Evolutionary conservation across 2,888 invertebrate species (phyloP), one percentile per base, ranked within the genome.

Genomic region (Brachyopa scutellaris): DNA sequence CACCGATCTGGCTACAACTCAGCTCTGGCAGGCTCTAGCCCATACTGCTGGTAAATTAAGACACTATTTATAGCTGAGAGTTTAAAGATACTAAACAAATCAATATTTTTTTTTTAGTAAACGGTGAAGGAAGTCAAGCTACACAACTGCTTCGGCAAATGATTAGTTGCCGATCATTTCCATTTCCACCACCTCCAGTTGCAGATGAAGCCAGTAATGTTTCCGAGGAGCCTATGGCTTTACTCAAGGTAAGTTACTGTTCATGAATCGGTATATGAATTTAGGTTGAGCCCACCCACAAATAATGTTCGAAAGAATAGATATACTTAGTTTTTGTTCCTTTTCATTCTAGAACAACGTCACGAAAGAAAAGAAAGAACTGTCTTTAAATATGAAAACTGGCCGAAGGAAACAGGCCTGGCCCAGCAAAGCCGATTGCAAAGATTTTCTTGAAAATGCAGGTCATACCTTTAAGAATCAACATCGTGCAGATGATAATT

Each of bases 351-450:
- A 88, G 87, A 87, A 86, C 67, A 84, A 86, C 84, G 86, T 85
- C 73, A 86, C 87, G 49, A 87, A 87, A 70, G 86, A 87, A 17
- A 61, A 87, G 69, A 85, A 87, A 17, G 57, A 78, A 59, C 85
- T 87, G 77, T 85, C 86, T 15, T 79, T 84, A 69, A 82, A 84
- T 64, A 84, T 86, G 36, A 89, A 89, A 86, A 84, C 85, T 40
- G 95, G 94, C 84, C 93, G 96, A 84, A 92, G 96, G 90, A 96
- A 96, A 91, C 96, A 96, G 89, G 95, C 95, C 88, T 96, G 94
- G 89, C 96, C 96, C 1, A 94, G 94, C 85, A 89, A 89, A 86
- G 85, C 87, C 2, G 89, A 89, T 84, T 86, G 85, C 62, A 78
- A 74, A 19, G 88, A 88, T 66, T 31, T 82, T 59, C 47, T 70